phyloP scores from a whole-genome alignment of 1,140 invertebrate genomes.

The Stenopsyche tienmushanensis region DNA sequence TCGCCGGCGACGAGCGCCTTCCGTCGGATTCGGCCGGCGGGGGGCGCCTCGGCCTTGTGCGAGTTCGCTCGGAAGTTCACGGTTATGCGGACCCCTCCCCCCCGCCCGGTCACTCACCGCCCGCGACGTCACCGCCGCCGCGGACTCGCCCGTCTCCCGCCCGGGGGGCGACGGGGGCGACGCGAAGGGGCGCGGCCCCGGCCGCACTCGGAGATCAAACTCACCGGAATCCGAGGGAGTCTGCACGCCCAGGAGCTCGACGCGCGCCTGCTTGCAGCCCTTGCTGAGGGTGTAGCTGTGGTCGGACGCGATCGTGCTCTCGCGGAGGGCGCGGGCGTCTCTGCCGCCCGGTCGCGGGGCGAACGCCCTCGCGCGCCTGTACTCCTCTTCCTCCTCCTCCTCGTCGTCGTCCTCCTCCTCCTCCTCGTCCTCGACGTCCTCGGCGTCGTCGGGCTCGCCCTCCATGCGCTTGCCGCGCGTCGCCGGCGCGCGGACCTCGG shows the following conservation, averaged over 20 bases:
- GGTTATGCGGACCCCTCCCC: slow-evolving; percentile 43
- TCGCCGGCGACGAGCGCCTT: not conserved
- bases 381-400: slow-evolving; percentile 26
- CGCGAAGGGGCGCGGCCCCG: not conserved
- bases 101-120: slow-evolving; percentile 7
- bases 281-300: slow-evolving; percentile 70
- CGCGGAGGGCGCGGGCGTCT: slow-evolving; percentile 43
- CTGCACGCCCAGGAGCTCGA: slow-evolving; percentile 69
- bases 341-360: slow-evolving; percentile 40
- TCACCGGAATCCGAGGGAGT: slow-evolving; percentile 84
- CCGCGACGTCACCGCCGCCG: slow-evolving; percentile 2
- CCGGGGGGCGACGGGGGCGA: not conserved
- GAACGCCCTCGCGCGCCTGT: slow-evolving; percentile 5
- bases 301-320: slow-evolving; percentile 56
- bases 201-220: not conserved
- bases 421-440: slow-evolving; percentile 18
- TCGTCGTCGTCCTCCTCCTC: slow-evolving; percentile 13
- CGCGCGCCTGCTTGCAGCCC: slow-evolving; percentile 52
- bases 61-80: slow-evolving; percentile 53
- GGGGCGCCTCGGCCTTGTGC: slow-evolving; percentile 47
- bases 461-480: slow-evolving; percentile 28
- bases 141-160: not conserved
- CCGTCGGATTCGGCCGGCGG: slow-evolving; percentile 35
- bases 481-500: slow-evolving; percentile 48
- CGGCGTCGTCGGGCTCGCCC: slow-evolving; percentile 17